These are phyloP conservation scores for Pampusana beccarii DNA, from an alignment of 2,113 vertebrate genomes.

Conservation along the genomic window DNA sequence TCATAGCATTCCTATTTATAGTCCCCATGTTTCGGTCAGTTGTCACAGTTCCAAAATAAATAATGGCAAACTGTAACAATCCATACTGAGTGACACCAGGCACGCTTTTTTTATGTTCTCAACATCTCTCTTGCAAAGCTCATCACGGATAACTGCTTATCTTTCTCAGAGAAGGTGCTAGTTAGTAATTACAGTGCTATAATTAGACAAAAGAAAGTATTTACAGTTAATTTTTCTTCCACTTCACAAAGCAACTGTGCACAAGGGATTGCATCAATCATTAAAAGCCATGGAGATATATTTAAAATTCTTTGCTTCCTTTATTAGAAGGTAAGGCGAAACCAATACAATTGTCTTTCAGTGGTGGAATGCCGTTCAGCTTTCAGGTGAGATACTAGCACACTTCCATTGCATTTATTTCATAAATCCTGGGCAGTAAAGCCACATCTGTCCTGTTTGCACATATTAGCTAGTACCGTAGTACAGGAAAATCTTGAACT, in stretches of 20 bases:
- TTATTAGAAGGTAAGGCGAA: not conserved
- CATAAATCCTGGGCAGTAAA: not conserved
- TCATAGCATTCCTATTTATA: conserved; percentile 47
- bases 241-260: not conserved
- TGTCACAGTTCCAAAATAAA: conserved; percentile 58
- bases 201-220: conserved; percentile 38
- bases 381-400: not conserved
- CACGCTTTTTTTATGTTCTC: not conserved
- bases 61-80: not conserved
- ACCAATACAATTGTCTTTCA: not conserved
- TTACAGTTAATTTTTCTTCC: not conserved
- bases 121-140: conserved; percentile 30
- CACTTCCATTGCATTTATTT: not conserved
- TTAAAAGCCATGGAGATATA: not conserved
- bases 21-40: not conserved
- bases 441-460: not conserved
- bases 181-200: conserved; percentile 49
- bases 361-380: not conserved
- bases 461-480: not conserved
- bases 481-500: not conserved
- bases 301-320: not conserved
- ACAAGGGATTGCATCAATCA: not conserved
- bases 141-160: conserved; percentile 33
- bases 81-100: not conserved
- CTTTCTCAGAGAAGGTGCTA: conserved; percentile 31